Percentiles rank a stretch among this genome's conserved stretches.
phyloP scores from a whole-genome alignment of 1,140 invertebrate genomes.

The Zelostemma sp. region DNA sequence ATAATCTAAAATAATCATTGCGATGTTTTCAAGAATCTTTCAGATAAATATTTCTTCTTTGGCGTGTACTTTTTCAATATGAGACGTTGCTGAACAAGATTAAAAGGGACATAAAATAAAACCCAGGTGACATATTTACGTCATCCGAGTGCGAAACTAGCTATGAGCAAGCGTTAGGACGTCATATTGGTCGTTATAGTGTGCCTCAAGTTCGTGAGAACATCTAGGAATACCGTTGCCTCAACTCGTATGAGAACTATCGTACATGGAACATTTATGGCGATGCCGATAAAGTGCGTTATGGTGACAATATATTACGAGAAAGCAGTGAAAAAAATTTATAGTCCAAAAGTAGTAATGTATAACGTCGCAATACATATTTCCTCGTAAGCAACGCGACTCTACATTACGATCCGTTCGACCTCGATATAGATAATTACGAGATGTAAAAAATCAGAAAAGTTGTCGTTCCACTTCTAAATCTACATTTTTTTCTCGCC shows the following conservation, averaged over 20 bases:
- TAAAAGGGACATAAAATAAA: no score
- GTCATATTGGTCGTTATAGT: constrained; percentile 20
- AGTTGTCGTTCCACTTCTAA: no score
- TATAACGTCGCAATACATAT: constrained; percentile 41
- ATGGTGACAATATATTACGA: constrained; percentile 45
- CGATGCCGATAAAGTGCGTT: constrained; percentile 42
- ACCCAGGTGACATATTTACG: constrained; percentile 28
- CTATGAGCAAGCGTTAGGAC: constrained; percentile 6
- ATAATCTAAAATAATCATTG: no score
- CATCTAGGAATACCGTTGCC: constrained; percentile 40
- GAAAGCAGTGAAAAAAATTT: constrained; percentile 39
- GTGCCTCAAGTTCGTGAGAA: constrained; percentile 27
- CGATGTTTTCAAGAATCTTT: no score
- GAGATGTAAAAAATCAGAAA: no score
- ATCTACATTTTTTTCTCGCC: no score
- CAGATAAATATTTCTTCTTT: no score
- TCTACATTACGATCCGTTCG: constrained; percentile 21
- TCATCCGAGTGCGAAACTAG: constrained; percentile 9
- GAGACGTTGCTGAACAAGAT: no score
- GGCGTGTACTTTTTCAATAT: no score
- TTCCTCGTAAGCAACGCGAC: constrained; percentile 36
- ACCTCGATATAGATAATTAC: no score
- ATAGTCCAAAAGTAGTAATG: constrained; percentile 37
- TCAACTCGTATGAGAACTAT: constrained; percentile 32
- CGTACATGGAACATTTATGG: constrained; percentile 38